Evolutionary conservation across 2,888 invertebrate genomes (phyloP), one percentile per base, ranked within the genome.

Genomic region (Frankliniella intonsa): DNA sequence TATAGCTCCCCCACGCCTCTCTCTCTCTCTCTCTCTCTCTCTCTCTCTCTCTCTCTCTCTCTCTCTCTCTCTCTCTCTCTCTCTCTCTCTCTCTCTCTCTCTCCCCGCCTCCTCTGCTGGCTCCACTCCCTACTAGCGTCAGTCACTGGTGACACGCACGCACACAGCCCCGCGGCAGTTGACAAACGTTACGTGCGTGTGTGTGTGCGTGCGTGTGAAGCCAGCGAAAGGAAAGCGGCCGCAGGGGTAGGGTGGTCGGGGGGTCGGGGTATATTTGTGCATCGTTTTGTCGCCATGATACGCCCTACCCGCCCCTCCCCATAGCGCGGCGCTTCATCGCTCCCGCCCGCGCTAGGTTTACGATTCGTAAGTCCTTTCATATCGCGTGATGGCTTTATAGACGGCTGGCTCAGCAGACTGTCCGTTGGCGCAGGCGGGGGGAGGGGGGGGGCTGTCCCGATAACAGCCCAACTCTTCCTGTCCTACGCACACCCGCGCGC

Each of bases 1-100:
- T 80, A 65, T 82, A 69, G 51, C 76, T 82, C 81, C 80, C 79
- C 50, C 55, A 2, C 14, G 3, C 17, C 55, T 8, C 55, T 8
- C 55, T 55, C 55, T 55, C 55, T 55, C 55, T 49, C 51, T 49
- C 49, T 50, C 80, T 50, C 80, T 80, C 50, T n/a, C 38, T 50
- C 81, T 81, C 81, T 81, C 81, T 81, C 81, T 69, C 84, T 82
- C 81, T 27, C 81, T 81, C 81, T 83, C 83, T 83, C 83, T 83
- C 83, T 82, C 81, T 62, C 83, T 82, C 82, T 80, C 83, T 82
- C 82, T 69, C 49, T 81, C 38, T 82, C 79, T 62, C 76, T 51
- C 80, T 81, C 82, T 84, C 82, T 65, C 82, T 82, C 82, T 81
- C 81, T 80, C 81, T 79, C 80, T 81, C 82, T 80, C 65, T 82